These are phyloP conservation scores for Dolichotis patagonum DNA, from an alignment of 2,113 vertebrate species.

Conservation along the genomic window DNA sequence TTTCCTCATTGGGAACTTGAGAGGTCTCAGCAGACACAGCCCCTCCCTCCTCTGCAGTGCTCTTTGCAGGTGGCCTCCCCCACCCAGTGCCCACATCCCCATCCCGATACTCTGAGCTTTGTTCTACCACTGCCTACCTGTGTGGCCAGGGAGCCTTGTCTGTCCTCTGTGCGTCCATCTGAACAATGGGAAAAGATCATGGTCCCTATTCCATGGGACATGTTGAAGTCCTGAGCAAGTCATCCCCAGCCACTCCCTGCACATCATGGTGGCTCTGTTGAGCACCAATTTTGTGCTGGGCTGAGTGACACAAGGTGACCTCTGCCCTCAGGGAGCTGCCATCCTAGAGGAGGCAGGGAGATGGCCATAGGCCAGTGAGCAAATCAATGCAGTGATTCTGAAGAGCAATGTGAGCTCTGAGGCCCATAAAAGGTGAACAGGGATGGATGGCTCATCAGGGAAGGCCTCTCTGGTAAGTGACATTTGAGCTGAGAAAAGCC, in stretches of 20 bases:
- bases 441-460: conserved; percentile 27
- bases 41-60: rapidly evolving
- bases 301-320: not conserved
- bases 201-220: not conserved
- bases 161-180: not conserved
- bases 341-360: not conserved
- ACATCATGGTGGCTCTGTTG: not conserved
- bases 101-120: not conserved
- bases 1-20: not conserved
- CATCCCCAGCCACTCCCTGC: not conserved
- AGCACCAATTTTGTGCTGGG: not conserved
- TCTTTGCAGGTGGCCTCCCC: not conserved
- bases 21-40: not conserved
- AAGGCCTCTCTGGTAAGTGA: conserved; percentile 30
- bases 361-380: not conserved
- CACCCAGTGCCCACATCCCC: not conserved
- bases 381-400: not conserved
- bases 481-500: conserved; percentile 20
- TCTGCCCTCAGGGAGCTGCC: not conserved
- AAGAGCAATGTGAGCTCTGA: not conserved
- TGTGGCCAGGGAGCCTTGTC: not conserved
- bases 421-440: not conserved
- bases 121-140: not conserved
- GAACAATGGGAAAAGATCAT: not conserved
- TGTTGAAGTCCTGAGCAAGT: not conserved